These are phyloP conservation scores for Pararge aegeria DNA, from an alignment of 1,140 invertebrate species.

Conservation along the genomic window DNA sequence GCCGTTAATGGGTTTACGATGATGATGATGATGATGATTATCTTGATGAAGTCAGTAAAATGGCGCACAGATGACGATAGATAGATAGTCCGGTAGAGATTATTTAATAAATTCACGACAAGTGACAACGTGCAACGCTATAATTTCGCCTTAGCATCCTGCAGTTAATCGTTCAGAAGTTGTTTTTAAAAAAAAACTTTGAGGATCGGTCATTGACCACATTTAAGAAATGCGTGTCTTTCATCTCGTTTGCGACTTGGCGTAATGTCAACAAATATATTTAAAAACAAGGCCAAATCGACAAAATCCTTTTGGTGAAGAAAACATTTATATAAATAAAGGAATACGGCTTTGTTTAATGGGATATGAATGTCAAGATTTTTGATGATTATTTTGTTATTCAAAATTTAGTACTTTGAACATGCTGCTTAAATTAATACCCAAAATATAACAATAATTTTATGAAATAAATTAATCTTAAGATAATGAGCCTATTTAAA, in stretches of 20 bases:
- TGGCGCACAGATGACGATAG: too few relatives aligned
- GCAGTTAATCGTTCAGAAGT: background rate
- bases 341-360: constrained; percentile 1
- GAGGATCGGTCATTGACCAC: constrained; percentile 2
- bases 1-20: too few relatives aligned
- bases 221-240: background rate
- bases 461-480: too few relatives aligned
- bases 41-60: too few relatives aligned
- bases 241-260: constrained; percentile 5
- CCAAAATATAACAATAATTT: too few relatives aligned
- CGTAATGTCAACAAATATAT: constrained; percentile 4
- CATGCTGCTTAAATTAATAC: background rate
- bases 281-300: constrained; percentile 7
- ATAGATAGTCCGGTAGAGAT: too few relatives aligned
- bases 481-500: too few relatives aligned
- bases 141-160: too few relatives aligned
- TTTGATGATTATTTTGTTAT: background rate
- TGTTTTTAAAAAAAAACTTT: background rate
- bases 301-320: background rate
- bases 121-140: too few relatives aligned
- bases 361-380: background rate
- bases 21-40: too few relatives aligned
- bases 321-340: constrained; percentile 7
- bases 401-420: background rate
- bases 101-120: too few relatives aligned